Base-by-base conservation (phyloP, 2,888 invertebrate genomes). In the Meghimatium bilineatum region DNA sequence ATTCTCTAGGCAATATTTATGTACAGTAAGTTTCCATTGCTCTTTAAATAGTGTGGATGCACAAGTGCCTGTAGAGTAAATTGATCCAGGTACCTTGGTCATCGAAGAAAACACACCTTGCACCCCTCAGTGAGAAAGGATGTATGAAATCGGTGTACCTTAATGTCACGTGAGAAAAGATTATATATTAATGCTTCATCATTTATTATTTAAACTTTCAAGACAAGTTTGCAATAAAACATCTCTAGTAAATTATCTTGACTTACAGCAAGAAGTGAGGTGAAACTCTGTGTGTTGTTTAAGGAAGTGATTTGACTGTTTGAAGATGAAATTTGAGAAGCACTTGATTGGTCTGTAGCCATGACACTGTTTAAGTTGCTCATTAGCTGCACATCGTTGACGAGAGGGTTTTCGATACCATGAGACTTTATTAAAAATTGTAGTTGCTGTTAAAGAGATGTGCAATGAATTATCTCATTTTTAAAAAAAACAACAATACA, bases 401-500 rank as follows among this genome's bases (percentile, higher is more conserved):
- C 26, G 1, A 69, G 67, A 12, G 77, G 77, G 71, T 71, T 77
- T 71, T 83, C 77, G 44, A 83, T 77, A 56, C 83, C 83, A 75
- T 83, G 75, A 29, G 75, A 60, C 69, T 83, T 56, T 36, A 83
- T 83, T 36, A 83, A 74, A 10, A 69, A 36, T 34, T 78, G 74
- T 78, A 83, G 77, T 83, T 83, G 83, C 83, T 83, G 83, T 38
- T 2, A 32, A 29, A 74, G 29, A 49, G 26, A 74, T 38, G n/a
- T 29, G 29, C 29, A 26, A 49, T 74, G 14, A 12, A 8, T 8
- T 26, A 63, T 5, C 23, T n/a, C 26, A 12, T n/a, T 26, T n/a
- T 8, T n/a, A 63, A 63, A 1, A 63, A 63, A 63, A 8, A 63
- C 26, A 63, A 63, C 60, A 63, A 1, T 63, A 26, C 14, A 63